Base-by-base conservation (phyloP, 1,140 invertebrate species). In the Drosophila virilis region DNA sequence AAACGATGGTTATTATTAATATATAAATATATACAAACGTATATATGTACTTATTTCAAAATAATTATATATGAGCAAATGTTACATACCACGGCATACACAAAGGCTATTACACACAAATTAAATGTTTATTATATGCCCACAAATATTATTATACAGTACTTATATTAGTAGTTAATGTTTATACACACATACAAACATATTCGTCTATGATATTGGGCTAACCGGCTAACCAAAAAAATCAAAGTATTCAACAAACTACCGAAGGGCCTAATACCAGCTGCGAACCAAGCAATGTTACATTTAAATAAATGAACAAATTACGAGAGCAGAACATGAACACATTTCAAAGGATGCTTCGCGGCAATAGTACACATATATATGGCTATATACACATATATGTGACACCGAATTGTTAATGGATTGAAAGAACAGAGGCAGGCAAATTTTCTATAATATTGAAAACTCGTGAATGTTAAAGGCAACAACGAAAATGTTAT, bases 131-230 rank as follows among this genome's bases (percentile, higher is more conserved):
- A 85, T 86, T 85, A 83, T 73, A 69, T 58, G 52, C 59, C 58
- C 54, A 48, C 55, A 66, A 66, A 52, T 74, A 77, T 88, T 54
- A 83, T 89, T 83, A 88, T 67, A 57, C 54, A 66, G 62, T 76
- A 88, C 65, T 77, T 69, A 51, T 84, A 80, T 80, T 84, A 85
- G 83, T 74, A 70, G 83, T 88, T 77, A 77, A 88, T 83, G 69
- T 75, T 85, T 71, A 71, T 45, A 68, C 48, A 66, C 6, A 57
- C 52, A 55, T n/a, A 55, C 33, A 57, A 13, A 65, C 32, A 55
- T 13, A 57, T 37, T 32, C 52, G 13, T 42, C 45, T 10, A 33
- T 17, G 33, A 13, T 52, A 54, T 10, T 37, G 22, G 22, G 22
- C 51, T 62, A 81, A 74, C 65, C 78, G 48, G 35, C 42, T 5